Conservation (phyloP, 2,797 vertebrate species). For the Mycteria americana region DNA sequence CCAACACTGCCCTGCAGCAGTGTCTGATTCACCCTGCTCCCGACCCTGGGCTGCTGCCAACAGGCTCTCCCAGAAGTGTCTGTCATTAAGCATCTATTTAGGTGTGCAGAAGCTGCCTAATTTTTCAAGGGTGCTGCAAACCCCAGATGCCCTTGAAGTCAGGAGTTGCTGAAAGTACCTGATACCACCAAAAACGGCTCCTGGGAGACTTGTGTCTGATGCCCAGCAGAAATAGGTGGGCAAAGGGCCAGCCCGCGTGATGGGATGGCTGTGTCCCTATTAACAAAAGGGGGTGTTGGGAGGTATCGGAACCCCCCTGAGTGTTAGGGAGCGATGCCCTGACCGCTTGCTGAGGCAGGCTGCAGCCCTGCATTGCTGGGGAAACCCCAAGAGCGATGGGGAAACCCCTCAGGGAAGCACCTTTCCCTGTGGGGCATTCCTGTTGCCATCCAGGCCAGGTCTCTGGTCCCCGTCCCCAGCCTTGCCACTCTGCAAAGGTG, state of each 20-base stretch:
- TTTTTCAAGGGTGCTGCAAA: conserved; percentile 24
- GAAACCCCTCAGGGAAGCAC: accelerated
- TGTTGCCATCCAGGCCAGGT: neutral
- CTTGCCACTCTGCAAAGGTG: neutral
- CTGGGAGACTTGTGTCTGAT: neutral
- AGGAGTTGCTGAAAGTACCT: neutral
- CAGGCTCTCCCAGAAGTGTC: neutral
- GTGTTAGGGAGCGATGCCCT: accelerated
- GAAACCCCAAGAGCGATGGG: neutral
- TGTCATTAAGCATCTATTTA: conserved; percentile 36
- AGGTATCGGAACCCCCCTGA: accelerated
- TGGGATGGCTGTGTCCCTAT: accelerated
- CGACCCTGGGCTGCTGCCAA: conserved; percentile 1
- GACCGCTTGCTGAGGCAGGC: neutral
- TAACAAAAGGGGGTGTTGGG: neutral
- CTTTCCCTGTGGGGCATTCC: neutral
- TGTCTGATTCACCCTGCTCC: neutral
- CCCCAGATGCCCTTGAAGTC: neutral
- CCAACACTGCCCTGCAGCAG: neutral
- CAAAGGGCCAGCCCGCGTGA: accelerated
- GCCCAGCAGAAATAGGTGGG: neutral
- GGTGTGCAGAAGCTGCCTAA: neutral
- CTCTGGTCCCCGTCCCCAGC: neutral
- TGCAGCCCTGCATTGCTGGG: neutral
- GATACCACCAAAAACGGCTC: neutral